Evolutionary conservation across 1,140 invertebrate genomes (phyloP).

Genomic region (Sitodiplosis mosellana): DNA sequence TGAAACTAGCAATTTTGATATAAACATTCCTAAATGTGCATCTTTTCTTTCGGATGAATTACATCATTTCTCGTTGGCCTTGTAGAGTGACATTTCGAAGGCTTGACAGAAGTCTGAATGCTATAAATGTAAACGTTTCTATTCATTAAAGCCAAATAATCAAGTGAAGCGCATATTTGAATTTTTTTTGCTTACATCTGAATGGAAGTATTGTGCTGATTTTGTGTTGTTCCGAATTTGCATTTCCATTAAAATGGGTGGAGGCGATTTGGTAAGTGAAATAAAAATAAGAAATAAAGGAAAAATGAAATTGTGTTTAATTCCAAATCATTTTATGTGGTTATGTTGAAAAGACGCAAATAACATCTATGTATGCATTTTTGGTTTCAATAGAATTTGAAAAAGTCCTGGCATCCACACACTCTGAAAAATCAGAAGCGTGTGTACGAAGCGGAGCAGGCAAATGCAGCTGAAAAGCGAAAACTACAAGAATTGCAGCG

Average conservation of each 20-base stretch:
- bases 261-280: conserved; percentile 33
- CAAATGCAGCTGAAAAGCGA: conserved; percentile 44
- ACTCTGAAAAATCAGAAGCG: conserved; percentile 60
- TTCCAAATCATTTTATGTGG: neutral
- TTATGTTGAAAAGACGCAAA: conserved; percentile 2
- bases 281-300: neutral
- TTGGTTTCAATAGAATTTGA: conserved; percentile 36
- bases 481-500: conserved; percentile 45
- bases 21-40: too few relatives aligned
- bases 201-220: too few relatives aligned
- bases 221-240: too few relatives aligned
- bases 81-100: too few relatives aligned
- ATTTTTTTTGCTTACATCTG: too few relatives aligned
- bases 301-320: neutral
- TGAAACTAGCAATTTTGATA: too few relatives aligned
- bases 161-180: too few relatives aligned
- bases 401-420: conserved; percentile 64
- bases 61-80: too few relatives aligned
- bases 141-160: too few relatives aligned
- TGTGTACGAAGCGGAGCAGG: conserved; percentile 60
- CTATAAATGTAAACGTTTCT: too few relatives aligned
- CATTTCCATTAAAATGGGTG: conserved; percentile 26
- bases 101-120: too few relatives aligned
- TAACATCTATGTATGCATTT: neutral
- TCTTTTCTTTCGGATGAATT: too few relatives aligned